Base-by-base conservation (phyloP, 2,888 invertebrate genomes). In the Eudemis profundana region DNA sequence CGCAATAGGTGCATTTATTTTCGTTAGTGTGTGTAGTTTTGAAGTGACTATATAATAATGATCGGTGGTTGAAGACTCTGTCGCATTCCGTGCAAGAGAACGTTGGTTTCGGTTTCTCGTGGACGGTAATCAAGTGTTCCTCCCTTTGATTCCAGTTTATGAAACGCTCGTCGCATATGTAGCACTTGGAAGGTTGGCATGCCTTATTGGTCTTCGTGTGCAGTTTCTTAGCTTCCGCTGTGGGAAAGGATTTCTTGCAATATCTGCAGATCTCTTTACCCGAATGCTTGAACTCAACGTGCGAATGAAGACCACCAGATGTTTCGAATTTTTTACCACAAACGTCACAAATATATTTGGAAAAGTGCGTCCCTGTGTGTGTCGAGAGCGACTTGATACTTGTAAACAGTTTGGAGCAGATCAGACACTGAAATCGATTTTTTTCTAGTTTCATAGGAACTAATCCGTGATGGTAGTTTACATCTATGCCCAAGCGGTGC, bases 291-390 rank as follows among this genome's bases (percentile, higher is more conserved):
- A 29, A 33, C 19, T 33, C 21, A 5, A 42, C 36, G 44, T 69
- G 69, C 7, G 17, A 15, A 0, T 23, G 19, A 4, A 68, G 27
- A 4, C 68, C 68, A 3, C 17, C 7, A 0, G 33, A n/a, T 1
- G 72, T 68, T 36, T 68, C 67, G 33, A 59, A 70, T 15, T 62
- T 56, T 10, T 59, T 66, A n/a, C 71, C 72, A 44, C 72, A 70
- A 14, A 38, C 19, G 15, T 64, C 59, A 38, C 70, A 70, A 7
- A 69, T 60, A 12, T 62, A 59, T 23, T 57, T 56, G 5, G 12
- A 21, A 40, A 53, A 68, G 36, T 65, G 64, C 14, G 23, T 19
- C 5, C 59, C 64, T 7, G 51, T 12, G n/a, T 65, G 64, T 38
- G 21, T 44, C 17, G 21, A 51, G 4, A 65, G 59, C 27, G 59